Percentiles rank a stretch among this genome's conserved stretches.
Evolutionary conservation across 1,140 invertebrate species (phyloP).

Genomic region (Zophobas atratus): DNA sequence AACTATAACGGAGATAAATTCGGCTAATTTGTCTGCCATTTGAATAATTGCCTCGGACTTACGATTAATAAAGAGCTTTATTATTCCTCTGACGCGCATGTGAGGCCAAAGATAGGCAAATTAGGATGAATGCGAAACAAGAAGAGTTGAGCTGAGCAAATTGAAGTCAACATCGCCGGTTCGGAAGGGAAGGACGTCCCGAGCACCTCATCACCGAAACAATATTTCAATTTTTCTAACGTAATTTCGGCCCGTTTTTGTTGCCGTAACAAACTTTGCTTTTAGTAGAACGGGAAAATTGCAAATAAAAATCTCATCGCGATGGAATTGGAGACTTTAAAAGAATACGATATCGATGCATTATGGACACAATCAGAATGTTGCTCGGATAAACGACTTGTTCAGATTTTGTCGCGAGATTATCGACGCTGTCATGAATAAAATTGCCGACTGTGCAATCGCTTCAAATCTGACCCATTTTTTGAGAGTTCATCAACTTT

Average conservation of each 20-base stretch:
- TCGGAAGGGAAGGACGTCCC: not conserved
- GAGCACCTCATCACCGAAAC: slow-evolving; percentile 3
- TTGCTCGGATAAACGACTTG: not conserved
- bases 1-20: slow-evolving; percentile 18
- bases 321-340: not conserved
- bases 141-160: not conserved
- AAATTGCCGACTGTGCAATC: not conserved
- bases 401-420: not conserved
- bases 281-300: slow-evolving; percentile 2
- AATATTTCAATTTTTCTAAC: slow-evolving; percentile 12
- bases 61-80: slow-evolving; percentile 40
- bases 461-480: slow-evolving; percentile 1
- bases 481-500: slow-evolving; percentile 14
- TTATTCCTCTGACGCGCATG: slow-evolving; percentile 13
- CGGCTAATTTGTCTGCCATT: slow-evolving; percentile 32
- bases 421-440: not conserved
- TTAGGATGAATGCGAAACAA: slow-evolving; percentile 1
- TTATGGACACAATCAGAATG: not conserved
- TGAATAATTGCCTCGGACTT: slow-evolving; percentile 26
- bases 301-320: slow-evolving; percentile 13
- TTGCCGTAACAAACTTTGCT: slow-evolving; percentile 10
- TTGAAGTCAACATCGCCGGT: not conserved
- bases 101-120: slow-evolving; percentile 31
- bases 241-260: not conserved
- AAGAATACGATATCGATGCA: not conserved